phyloP scores from a whole-genome alignment of 35 echinoderm and acorn worm genomes.

The Stichopus chloronotus region DNA sequence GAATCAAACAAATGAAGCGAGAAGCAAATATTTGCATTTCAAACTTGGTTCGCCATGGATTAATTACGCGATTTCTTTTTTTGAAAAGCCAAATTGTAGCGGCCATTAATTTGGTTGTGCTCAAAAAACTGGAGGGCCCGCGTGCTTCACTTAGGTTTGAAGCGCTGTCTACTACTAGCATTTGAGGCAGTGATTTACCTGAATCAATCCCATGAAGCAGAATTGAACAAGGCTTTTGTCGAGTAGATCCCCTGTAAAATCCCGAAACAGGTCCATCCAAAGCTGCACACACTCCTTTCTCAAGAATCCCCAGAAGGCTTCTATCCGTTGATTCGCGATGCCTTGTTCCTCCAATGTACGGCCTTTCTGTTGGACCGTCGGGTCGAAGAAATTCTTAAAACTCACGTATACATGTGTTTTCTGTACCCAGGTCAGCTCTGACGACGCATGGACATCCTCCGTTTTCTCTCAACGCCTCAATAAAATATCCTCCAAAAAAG shows the following conservation, averaged over 20 bases:
- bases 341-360: slow-evolving; percentile 40
- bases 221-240: slow-evolving; percentile 54
- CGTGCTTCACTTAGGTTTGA: not conserved
- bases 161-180: not conserved
- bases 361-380: not conserved
- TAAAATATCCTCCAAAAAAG: slow-evolving; percentile 57
- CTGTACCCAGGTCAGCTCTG: slow-evolving; percentile 36
- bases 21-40: not conserved
- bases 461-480: slow-evolving; percentile 26
- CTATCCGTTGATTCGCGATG: slow-evolving; percentile 41
- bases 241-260: slow-evolving; percentile 58
- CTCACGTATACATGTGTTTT: slow-evolving; percentile 47
- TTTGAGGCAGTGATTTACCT: slow-evolving; percentile 33
- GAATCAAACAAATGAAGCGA: no score
- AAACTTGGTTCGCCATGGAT: not conserved
- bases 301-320: slow-evolving; percentile 38
- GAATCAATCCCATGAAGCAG: slow-evolving; percentile 65
- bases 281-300: slow-evolving; percentile 36
- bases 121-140: not conserved
- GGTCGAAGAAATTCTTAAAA: slow-evolving; percentile 46
- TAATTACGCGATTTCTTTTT: not conserved
- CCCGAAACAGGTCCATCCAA: slow-evolving; percentile 47
- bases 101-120: not conserved
- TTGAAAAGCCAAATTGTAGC: slow-evolving; percentile 3
- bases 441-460: slow-evolving; percentile 40